Conservation (phyloP, 1,140 invertebrate species). For the Metaphire vulgaris region DNA sequence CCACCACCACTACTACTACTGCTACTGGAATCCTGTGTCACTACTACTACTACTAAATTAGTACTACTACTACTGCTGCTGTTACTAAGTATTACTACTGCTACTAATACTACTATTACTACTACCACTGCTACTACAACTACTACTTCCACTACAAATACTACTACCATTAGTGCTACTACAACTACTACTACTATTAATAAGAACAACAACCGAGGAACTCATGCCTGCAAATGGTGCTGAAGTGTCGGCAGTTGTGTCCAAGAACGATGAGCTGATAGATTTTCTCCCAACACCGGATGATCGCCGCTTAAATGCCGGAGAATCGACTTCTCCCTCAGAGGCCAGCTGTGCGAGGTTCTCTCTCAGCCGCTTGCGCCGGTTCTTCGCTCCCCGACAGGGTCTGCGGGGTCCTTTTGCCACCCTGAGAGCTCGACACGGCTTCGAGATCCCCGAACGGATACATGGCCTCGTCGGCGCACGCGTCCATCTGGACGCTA, state of each 20-base stretch:
- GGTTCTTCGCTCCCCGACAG: constrained; percentile 37
- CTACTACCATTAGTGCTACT: too few species aligned
- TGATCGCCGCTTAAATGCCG: constrained; percentile 66
- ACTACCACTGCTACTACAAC: too few species aligned
- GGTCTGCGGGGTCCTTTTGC: constrained; percentile 25
- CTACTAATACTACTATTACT: too few species aligned
- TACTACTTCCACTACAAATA: too few species aligned
- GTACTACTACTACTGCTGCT: too few species aligned
- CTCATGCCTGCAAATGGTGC: constrained; percentile 38
- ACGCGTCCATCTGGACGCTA: constrained; percentile 88
- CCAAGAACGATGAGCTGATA: constrained; percentile 78
- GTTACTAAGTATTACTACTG: too few species aligned
- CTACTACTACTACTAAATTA: too few species aligned
- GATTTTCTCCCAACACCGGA: constrained; percentile 69
- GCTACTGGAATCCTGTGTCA: too few species aligned
- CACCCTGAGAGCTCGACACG: constrained; percentile 23
- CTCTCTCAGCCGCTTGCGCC: constrained; percentile 52
- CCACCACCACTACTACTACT: too few species aligned
- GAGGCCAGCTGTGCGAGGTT: constrained; percentile 51
- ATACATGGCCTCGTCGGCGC: constrained; percentile 81
- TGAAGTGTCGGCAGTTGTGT: constrained; percentile 61
- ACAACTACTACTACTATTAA: too few species aligned
- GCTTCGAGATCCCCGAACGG: constrained; percentile 20
- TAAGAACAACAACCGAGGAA: too few species aligned
- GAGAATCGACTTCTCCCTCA: constrained; percentile 54